Conservation (phyloP, 2,888 invertebrate species). For the Creontiades dilutus region DNA sequence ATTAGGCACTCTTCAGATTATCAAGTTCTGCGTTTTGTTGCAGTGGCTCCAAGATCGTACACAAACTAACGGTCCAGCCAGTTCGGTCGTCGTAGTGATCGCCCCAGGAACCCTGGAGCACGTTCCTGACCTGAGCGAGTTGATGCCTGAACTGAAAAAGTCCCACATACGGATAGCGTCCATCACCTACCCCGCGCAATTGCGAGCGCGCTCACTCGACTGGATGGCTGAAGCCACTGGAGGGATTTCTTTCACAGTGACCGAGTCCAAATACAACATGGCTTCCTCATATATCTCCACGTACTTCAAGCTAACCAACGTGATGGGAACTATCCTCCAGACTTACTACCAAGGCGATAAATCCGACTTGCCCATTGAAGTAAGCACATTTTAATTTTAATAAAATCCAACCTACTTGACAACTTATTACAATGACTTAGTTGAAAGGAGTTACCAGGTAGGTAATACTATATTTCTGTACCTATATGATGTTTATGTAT, state of each 20-base stretch:
- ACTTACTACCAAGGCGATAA: conserved; percentile 80
- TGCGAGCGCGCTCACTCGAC: conserved; percentile 79
- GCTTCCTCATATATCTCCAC: conserved; percentile 80
- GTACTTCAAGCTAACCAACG: conserved; percentile 81
- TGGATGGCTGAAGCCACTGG: conserved; percentile 79
- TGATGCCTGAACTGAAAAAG: conserved; percentile 79
- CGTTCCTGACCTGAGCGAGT: conserved; percentile 78
- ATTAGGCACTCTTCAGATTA: too few relatives aligned
- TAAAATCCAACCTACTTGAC: too few relatives aligned
- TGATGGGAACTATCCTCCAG: conserved; percentile 79
- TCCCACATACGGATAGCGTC: conserved; percentile 80
- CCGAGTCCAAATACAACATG: conserved; percentile 81
- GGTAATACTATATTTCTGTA: too few relatives aligned
- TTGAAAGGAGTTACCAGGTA: too few relatives aligned
- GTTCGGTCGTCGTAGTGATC: conserved; percentile 81
- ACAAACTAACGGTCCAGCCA: conserved; percentile 79
- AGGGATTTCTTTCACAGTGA: conserved; percentile 80
- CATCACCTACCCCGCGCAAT: conserved; percentile 81
- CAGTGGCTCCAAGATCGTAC: conserved; percentile 80
- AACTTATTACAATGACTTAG: too few relatives aligned
- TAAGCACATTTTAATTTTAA: conserved; percentile 71
- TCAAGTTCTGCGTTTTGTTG: conserved; percentile 44
- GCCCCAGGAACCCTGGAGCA: conserved; percentile 81
- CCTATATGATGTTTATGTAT: too few relatives aligned
- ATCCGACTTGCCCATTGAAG: conserved; percentile 80